A percentile compares a stretch with the other conserved stretches of the same genome.
phyloP scores from a whole-genome alignment of 2,113 vertebrate genomes.

The Nothobranchius furzeri region DNA sequence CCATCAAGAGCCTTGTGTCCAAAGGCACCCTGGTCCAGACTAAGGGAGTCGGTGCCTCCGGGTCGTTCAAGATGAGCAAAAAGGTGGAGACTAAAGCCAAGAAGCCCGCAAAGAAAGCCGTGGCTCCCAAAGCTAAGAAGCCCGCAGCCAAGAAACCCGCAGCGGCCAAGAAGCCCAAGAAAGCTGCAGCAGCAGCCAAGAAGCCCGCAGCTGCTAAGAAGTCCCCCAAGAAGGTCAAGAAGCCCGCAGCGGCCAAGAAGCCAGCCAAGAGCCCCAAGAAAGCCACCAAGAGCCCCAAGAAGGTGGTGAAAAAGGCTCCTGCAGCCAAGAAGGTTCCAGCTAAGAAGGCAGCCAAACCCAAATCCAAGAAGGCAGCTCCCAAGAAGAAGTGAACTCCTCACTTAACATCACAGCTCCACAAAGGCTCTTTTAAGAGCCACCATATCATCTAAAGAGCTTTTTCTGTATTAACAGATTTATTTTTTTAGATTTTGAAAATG shows the following conservation, averaged over 20 bases:
- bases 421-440: slow-evolving; percentile 48
- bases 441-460: neutral
- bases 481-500: too few relatives aligned
- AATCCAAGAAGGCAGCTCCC: slow-evolving; percentile 1
- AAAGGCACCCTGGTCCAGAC: too few relatives aligned
- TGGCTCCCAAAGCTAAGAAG: slow-evolving; percentile 19
- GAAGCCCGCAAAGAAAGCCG: slow-evolving; percentile 8
- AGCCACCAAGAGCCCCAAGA: too few relatives aligned
- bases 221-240: neutral
- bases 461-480: neutral
- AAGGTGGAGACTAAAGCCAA: fast-evolving
- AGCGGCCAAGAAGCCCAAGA: neutral
- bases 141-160: slow-evolving; percentile 3
- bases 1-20: too few relatives aligned
- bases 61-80: slow-evolving; percentile 39
- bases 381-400: slow-evolving; percentile 38
- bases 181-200: slow-evolving; percentile 2
- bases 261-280: too few relatives aligned
- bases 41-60: slow-evolving; percentile 2
- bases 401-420: neutral
- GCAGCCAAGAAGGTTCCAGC: too few relatives aligned
- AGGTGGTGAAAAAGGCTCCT: too few relatives aligned
- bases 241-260: neutral
- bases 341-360: too few relatives aligned
- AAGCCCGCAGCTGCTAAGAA: slow-evolving; percentile 16